Conservation (phyloP, 30 jellyfish, hydroid and myxozoan genomes). For the Catostylus mosaicus region DNA sequence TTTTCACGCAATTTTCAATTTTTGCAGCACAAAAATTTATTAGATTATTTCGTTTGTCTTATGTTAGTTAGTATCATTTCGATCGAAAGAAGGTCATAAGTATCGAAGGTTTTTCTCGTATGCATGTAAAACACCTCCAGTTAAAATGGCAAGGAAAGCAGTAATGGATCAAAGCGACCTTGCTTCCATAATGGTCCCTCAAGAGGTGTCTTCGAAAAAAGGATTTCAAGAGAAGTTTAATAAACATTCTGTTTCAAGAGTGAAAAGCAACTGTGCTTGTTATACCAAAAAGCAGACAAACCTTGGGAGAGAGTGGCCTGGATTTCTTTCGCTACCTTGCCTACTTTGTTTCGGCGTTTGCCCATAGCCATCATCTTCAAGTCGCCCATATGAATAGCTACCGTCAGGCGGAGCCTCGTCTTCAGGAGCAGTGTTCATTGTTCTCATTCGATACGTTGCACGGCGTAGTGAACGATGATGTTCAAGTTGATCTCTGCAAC, state of each 20-base stretch:
- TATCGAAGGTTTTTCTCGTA: too few relatives aligned
- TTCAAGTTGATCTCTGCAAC: constrained; percentile 60
- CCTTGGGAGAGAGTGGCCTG: constrained; percentile 68
- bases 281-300: not conserved
- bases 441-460: constrained; percentile 79
- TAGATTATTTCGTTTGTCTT: too few relatives aligned
- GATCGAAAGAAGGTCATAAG: too few relatives aligned
- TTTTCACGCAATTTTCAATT: too few relatives aligned
- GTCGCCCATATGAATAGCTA: constrained; percentile 59
- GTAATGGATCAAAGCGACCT: not conserved
- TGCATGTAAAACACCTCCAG: too few relatives aligned
- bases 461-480: constrained; percentile 79
- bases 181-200: too few relatives aligned
- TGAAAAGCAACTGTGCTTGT: too few relatives aligned
- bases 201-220: not conserved
- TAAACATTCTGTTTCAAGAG: too few relatives aligned
- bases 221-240: not conserved
- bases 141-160: not conserved
- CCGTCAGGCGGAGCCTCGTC: constrained; percentile 61
- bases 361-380: constrained; percentile 59
- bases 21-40: too few relatives aligned
- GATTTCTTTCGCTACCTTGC: constrained; percentile 27
- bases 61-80: too few relatives aligned
- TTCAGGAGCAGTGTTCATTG: constrained; percentile 42
- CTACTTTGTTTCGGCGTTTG: constrained; percentile 35